Conservation (phyloP, 2,113 vertebrate species). For the Pteropus alecto region DNA sequence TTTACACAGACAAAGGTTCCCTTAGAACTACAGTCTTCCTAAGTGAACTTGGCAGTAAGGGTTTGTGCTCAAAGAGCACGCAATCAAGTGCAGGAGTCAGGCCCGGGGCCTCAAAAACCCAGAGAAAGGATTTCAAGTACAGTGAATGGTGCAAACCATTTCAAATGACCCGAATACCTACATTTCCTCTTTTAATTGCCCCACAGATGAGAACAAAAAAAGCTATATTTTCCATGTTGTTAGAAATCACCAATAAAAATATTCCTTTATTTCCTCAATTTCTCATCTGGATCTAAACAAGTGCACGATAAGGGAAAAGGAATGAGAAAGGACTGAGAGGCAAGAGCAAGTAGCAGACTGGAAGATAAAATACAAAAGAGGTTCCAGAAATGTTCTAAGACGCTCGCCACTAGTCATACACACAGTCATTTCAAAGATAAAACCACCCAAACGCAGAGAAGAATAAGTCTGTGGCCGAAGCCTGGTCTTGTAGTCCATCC, state of each 20-base stretch:
- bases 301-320: neutral
- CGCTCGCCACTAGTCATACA: neutral
- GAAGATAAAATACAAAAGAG: neutral
- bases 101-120: neutral
- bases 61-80: neutral
- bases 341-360: neutral
- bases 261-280: neutral
- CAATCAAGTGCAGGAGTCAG: neutral
- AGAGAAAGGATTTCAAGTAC: neutral
- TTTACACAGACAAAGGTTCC: neutral
- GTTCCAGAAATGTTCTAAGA: neutral
- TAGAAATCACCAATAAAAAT: neutral
- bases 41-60: fast-evolving
- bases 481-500: neutral
- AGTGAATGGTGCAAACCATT: neutral
- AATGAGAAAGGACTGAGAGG: neutral
- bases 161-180: neutral
- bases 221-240: neutral
- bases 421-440: neutral
- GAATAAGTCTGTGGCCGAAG: neutral
- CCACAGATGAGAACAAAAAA: neutral
- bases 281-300: neutral
- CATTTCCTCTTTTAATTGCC: neutral
- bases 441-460: neutral
- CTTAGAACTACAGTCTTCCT: neutral